These are phyloP conservation scores for Callocephalon fimbriatum DNA, from an alignment of 2,113 vertebrate species.

Conservation along the genomic window DNA sequence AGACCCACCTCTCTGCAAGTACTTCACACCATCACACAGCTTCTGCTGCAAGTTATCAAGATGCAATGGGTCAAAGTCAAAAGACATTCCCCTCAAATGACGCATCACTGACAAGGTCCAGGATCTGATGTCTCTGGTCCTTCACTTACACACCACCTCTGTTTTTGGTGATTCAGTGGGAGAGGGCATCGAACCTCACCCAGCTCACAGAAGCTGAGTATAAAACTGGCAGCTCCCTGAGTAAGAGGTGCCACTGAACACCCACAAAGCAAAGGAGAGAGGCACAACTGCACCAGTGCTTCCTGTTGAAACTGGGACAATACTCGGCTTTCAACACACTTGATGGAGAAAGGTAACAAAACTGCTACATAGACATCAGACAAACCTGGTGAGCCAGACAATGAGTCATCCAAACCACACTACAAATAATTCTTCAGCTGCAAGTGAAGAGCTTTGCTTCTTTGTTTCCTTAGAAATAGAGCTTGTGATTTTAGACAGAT, in stretches of 20 bases:
- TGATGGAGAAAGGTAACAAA: constrained; percentile 34
- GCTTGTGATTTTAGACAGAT: background rate
- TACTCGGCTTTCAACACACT: background rate
- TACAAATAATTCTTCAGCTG: background rate
- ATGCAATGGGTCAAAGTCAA: background rate
- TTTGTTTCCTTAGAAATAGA: constrained; percentile 53
- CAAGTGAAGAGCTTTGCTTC: background rate
- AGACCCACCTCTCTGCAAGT: background rate
- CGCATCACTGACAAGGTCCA: background rate
- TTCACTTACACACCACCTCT: background rate
- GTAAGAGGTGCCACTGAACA: background rate
- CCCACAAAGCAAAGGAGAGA: background rate
- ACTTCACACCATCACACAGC: background rate
- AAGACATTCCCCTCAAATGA: background rate
- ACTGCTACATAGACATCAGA: background rate
- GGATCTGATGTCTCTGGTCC: background rate
- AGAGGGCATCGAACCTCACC: background rate
- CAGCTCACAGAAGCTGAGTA: background rate
- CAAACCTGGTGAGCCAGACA: constrained; percentile 15
- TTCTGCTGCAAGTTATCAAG: background rate
- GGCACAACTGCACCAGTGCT: background rate
- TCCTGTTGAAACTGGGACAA: constrained; percentile 3
- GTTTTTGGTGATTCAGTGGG: background rate
- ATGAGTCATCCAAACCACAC: constrained; percentile 31
- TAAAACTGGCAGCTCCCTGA: background rate